Percentiles rank a stretch among this genome's conserved stretches.
These are phyloP conservation scores for Cnemophilus loriae DNA, from an alignment of 2,113 vertebrate genomes.

Conservation along the genomic window DNA sequence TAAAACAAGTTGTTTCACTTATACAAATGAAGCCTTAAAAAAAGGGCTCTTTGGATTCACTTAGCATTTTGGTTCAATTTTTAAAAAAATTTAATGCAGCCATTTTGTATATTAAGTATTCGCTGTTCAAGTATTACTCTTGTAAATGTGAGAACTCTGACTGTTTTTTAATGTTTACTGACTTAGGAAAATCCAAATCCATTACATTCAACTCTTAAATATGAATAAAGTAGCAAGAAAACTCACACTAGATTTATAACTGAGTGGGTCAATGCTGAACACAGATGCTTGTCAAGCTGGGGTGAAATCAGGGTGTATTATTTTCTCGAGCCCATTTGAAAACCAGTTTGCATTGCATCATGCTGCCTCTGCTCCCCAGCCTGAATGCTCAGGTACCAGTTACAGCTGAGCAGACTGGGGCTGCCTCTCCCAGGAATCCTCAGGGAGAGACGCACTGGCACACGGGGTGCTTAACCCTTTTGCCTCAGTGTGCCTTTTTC, in stretches of 20 bases:
- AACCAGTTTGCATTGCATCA: neutral
- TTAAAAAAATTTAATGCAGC: neutral
- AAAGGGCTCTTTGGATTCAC: neutral
- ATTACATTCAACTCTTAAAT: neutral
- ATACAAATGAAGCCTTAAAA: neutral
- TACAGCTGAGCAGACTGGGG: neutral
- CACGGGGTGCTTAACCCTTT: neutral
- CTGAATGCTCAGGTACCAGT: neutral
- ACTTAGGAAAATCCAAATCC: neutral
- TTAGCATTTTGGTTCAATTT: neutral
- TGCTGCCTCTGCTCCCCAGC: neutral
- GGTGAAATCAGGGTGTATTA: neutral
- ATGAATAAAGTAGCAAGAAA: neutral
- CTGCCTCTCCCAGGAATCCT: neutral
- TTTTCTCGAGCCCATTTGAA: neutral
- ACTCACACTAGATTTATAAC: neutral
- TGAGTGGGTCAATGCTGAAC: neutral
- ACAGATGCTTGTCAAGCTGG: neutral
- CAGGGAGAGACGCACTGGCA: neutral
- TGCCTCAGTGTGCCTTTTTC: neutral
- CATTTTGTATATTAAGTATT: neutral
- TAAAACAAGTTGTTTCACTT: neutral
- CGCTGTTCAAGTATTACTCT: neutral
- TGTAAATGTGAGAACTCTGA: neutral
- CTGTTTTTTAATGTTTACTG: neutral